A percentile compares a stretch with the other conserved stretches of the same genome.
These are phyloP conservation scores for Caenorhabditis uteleia DNA, from an alignment of 2,888 invertebrate species.

Conservation along the genomic window DNA sequence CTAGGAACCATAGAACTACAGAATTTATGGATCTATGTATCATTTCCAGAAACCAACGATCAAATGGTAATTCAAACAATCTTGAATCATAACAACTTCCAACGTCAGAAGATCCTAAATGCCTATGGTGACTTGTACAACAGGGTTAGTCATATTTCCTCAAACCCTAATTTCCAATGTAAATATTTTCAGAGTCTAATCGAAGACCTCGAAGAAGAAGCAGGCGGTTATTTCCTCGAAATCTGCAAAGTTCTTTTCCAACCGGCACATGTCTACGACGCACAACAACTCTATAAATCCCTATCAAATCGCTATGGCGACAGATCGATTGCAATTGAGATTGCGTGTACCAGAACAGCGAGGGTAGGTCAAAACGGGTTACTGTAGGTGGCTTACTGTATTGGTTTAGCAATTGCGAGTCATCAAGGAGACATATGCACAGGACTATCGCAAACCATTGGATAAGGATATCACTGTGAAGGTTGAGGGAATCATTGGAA, in stretches of 20 bases:
- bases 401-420: slow-evolving; percentile 66
- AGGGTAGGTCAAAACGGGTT: slow-evolving; percentile 46
- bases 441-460: slow-evolving; percentile 59
- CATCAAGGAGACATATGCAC: slow-evolving; percentile 63
- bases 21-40: too few species aligned
- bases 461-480: slow-evolving; percentile 63
- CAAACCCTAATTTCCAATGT: too few species aligned
- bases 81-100: slow-evolving; percentile 65
- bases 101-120: slow-evolving; percentile 65
- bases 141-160: slow-evolving; percentile 39
- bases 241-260: slow-evolving; percentile 70
- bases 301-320: slow-evolving; percentile 67
- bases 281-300: slow-evolving; percentile 69
- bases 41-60: slow-evolving; percentile 66
- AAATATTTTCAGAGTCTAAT: slow-evolving; percentile 69
- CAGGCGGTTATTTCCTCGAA: slow-evolving; percentile 71
- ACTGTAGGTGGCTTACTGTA: not conserved
- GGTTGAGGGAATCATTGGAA: slow-evolving; percentile 67
- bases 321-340: slow-evolving; percentile 67
- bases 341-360: slow-evolving; percentile 67
- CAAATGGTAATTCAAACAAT: slow-evolving; percentile 61
- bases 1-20: too few species aligned
- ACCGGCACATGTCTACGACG: slow-evolving; percentile 70
- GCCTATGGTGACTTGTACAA: slow-evolving; percentile 67
- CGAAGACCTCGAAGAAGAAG: slow-evolving; percentile 71